Percentiles rank a stretch among this genome's conserved stretches.
These are phyloP conservation scores for Sarcophaga variegata DNA, from an alignment of 2,888 invertebrate species.

Conservation along the genomic window DNA sequence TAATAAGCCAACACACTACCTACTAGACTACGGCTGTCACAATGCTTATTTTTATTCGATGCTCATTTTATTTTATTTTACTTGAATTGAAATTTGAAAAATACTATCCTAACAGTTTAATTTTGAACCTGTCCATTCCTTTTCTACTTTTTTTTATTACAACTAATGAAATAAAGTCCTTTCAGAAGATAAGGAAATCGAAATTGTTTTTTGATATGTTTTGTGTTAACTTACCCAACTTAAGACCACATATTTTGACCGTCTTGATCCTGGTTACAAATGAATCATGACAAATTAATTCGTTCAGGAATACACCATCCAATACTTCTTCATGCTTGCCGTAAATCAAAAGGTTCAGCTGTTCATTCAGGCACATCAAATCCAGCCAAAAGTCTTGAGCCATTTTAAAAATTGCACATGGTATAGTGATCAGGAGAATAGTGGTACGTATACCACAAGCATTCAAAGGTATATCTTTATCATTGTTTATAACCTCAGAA, in stretches of 20 bases:
- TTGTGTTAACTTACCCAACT: slow-evolving; percentile 41
- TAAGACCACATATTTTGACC: slow-evolving; percentile 55
- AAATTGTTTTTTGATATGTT: no score
- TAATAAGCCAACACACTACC: no score
- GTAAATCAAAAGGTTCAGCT: slow-evolving; percentile 33
- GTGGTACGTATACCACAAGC: slow-evolving; percentile 52
- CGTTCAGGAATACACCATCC: slow-evolving; percentile 43
- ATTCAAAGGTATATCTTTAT: slow-evolving; percentile 47
- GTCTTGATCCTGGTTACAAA: slow-evolving; percentile 11
- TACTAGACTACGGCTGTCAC: no score
- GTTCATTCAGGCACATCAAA: slow-evolving; percentile 33
- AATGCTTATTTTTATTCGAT: no score
- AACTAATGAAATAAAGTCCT: no score
- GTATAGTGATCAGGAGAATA: slow-evolving; percentile 37
- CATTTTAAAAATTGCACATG: slow-evolving; percentile 50
- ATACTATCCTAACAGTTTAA: no score
- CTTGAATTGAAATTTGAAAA: no score
- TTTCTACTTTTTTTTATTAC: no score
- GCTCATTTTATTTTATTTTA: no score
- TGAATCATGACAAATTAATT: slow-evolving; percentile 19
- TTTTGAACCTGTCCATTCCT: no score
- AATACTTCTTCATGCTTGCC: slow-evolving; percentile 58
- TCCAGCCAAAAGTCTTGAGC: slow-evolving; percentile 62
- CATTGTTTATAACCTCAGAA: slow-evolving; percentile 43
- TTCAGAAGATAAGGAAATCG: no score